Conservation (phyloP, 2,888 invertebrate genomes). For the Heteromurus nitidus region DNA sequence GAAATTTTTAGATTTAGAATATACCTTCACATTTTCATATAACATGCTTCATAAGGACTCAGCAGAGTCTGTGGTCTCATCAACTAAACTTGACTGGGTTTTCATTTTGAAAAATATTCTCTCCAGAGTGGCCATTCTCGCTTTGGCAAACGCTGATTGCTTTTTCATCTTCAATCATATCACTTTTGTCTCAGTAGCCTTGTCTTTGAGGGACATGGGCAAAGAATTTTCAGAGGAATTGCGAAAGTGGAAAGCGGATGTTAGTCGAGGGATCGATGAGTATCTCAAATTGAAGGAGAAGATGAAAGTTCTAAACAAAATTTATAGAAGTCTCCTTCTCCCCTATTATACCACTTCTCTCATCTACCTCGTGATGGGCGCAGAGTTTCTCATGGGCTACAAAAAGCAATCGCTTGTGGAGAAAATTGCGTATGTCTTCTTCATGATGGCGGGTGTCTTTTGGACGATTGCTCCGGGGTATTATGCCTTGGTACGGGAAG, state of each 20-base stretch:
- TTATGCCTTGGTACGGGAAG: not conserved
- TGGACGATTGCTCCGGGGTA: slow-evolving; percentile 11
- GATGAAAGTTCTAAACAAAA: not conserved
- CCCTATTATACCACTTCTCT: not conserved
- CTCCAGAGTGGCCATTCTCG: not conserved
- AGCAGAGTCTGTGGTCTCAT: no score
- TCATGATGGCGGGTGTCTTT: not conserved
- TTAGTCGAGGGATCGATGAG: not conserved
- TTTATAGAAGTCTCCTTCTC: not conserved
- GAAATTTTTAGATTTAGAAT: not conserved
- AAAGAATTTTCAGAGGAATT: not conserved
- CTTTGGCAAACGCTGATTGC: not conserved
- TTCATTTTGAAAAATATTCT: not conserved
- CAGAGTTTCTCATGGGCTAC: not conserved
- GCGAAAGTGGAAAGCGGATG: not conserved
- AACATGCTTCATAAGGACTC: no score
- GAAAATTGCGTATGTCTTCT: not conserved
- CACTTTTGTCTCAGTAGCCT: not conserved
- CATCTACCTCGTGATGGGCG: not conserved
- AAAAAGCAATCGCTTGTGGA: not conserved
- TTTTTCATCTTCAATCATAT: slow-evolving; percentile 3
- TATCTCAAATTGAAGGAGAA: not conserved
- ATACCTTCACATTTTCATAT: no score
- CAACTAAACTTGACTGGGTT: no score
- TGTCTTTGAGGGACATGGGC: not conserved